These are phyloP conservation scores for Pitta sordida DNA, from an alignment of 2,113 vertebrate species.

Conservation along the genomic window DNA sequence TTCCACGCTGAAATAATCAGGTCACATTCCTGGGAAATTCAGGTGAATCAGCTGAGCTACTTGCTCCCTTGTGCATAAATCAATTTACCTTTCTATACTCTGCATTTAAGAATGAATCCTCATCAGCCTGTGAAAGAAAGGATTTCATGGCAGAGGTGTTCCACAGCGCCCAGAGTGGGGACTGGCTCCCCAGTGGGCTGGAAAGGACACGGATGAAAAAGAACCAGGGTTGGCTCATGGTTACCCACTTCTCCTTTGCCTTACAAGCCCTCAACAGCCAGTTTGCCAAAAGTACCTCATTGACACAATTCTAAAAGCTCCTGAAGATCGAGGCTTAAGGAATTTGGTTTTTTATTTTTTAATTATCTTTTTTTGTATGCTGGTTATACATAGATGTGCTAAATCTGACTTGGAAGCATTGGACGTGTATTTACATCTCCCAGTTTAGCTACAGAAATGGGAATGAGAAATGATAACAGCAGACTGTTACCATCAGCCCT, in stretches of 20 bases:
- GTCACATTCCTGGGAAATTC: neutral
- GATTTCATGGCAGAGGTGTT: neutral
- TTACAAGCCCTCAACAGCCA: neutral
- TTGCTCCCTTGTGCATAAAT: conserved; percentile 14
- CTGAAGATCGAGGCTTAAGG: neutral
- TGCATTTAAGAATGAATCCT: conserved; percentile 52
- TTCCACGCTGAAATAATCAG: neutral
- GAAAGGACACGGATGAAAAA: neutral
- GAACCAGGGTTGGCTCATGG: neutral
- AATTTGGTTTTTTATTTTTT: neutral
- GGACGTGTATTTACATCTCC: neutral
- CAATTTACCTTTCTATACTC: neutral
- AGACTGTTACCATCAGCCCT: neutral
- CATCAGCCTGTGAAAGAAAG: neutral
- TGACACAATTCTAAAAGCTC: neutral
- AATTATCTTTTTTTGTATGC: neutral
- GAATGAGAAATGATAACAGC: neutral
- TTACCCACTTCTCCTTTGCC: neutral
- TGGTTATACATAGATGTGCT: neutral
- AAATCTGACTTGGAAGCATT: neutral
- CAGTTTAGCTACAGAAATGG: neutral
- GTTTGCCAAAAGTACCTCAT: neutral
- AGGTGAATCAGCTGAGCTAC: neutral
- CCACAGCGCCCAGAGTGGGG: neutral
- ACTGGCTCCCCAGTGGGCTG: neutral